A percentile compares a stretch with the other conserved stretches of the same genome.
phyloP scores from a whole-genome alignment of 2,888 invertebrate genomes.

The Zaprionus obscuricornis region DNA sequence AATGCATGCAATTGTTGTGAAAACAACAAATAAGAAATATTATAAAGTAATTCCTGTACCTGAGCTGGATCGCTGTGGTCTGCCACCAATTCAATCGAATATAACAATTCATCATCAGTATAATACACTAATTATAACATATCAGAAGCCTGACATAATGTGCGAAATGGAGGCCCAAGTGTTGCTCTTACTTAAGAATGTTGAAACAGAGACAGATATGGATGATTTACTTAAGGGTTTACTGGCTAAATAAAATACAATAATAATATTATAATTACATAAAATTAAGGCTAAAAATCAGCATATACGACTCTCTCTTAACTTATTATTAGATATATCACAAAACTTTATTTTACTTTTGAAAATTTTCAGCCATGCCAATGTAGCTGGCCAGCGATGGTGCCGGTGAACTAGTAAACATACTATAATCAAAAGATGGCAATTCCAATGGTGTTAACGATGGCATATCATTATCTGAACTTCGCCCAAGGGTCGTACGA shows the following conservation, averaged over 20 bases:
- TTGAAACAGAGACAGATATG: slow-evolving; percentile 83
- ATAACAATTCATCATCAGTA: slow-evolving; percentile 89
- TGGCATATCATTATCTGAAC: slow-evolving; percentile 68
- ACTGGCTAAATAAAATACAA: slow-evolving; percentile 72
- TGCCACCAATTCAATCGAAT: slow-evolving; percentile 86
- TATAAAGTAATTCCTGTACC: slow-evolving; percentile 89
- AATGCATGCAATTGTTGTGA: slow-evolving; percentile 87
- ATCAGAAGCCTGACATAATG: slow-evolving; percentile 89
- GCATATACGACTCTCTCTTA: too few species aligned
- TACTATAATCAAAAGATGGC: slow-evolving; percentile 78
- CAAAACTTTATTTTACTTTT: slow-evolving; percentile 52
- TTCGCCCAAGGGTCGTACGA: slow-evolving; percentile 12
- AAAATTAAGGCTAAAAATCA: slow-evolving; percentile 11
- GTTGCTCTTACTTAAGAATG: slow-evolving; percentile 78
- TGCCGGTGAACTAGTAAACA: slow-evolving; percentile 66
- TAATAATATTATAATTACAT: slow-evolving; percentile 3
- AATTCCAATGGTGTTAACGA: slow-evolving; percentile 80
- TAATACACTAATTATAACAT: slow-evolving; percentile 90
- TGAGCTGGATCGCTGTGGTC: slow-evolving; percentile 87
- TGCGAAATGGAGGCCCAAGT: slow-evolving; percentile 88
- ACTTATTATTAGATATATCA: slow-evolving; percentile 31
- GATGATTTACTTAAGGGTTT: slow-evolving; percentile 80
- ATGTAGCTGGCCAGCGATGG: slow-evolving; percentile 59
- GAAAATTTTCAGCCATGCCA: slow-evolving; percentile 60
- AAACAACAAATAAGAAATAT: slow-evolving; percentile 92